Evolutionary conservation across 2,888 invertebrate species (phyloP), one percentile per base, ranked within the genome.

Genomic region (Drosophila subquinaria): DNA sequence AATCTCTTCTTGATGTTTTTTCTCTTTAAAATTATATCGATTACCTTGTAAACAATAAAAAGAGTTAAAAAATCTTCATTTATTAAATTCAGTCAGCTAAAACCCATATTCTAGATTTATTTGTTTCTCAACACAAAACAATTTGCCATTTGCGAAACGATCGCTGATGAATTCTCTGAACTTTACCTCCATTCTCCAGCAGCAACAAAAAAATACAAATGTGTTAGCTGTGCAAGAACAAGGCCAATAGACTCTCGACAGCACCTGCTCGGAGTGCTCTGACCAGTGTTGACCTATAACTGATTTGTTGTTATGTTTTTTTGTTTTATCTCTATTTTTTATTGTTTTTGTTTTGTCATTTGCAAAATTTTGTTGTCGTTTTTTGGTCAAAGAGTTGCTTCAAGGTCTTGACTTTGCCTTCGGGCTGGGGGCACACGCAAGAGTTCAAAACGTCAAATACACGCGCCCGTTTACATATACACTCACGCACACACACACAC

Each of bases 201-300:
- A 60, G 13, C 17, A 40, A 33, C 17, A 30, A 20, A 40, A 38
- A 13, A 27, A 35, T 2, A 20, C 3, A 23, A 17, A 15, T 42
- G 27, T 64, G 51, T 5, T 33, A 60, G 51, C 69, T 70, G 77
- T 61, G 48, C 61, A 60, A 69, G 69, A 76, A 76, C 86, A 88
- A 85, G 83, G 88, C 78, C 86, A 88, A 78, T 59, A 82, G 66
- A 77, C 74, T 69, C 82, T 70, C 60, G 35, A 73, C 43, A 56
- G 23, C 78, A 75, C 79, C 78, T 78, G 56, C 67, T 50, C 20
- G 20, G 67, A 67, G 71, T 73, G 60, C 80, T 72, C 62, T 76
- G 83, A 86, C 77, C 83, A 86, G 66, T 71, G 70, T 78, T 88
- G 84, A 85, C 84, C 84, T 79, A 85, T 85, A 86, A 85, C 76